These are phyloP conservation scores for Allygus modestus DNA, from an alignment of 2,888 invertebrate genomes.

Conservation along the genomic window DNA sequence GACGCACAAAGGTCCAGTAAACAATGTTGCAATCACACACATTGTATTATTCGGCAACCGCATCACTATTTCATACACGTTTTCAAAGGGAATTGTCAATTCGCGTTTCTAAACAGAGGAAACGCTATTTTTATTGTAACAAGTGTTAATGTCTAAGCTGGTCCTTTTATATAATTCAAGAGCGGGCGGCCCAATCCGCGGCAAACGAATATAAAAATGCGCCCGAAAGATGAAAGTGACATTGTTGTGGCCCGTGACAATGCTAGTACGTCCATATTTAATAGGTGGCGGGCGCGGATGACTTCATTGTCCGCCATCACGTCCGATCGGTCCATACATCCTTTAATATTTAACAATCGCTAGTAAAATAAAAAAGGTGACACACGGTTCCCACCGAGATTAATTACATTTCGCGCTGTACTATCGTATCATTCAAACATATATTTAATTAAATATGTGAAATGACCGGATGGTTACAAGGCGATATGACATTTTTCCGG, in stretches of 20 bases:
- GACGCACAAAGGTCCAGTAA: conserved; percentile 37
- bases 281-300: conserved; percentile 18
- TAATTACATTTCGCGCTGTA: too few species aligned
- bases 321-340: background rate
- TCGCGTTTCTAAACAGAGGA: conserved; percentile 36
- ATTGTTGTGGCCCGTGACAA: conserved; percentile 22
- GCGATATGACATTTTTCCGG: too few species aligned
- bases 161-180: conserved; percentile 56
- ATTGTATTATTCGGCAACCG: conserved; percentile 51
- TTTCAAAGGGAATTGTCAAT: conserved; percentile 53
- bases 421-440: too few species aligned
- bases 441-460: too few species aligned
- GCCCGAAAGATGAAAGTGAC: conserved; percentile 52
- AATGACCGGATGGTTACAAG: too few species aligned
- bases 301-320: background rate
- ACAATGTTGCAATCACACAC: conserved; percentile 48
- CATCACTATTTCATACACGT: conserved; percentile 48
- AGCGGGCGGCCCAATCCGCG: conserved; percentile 37
- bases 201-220: conserved; percentile 51
- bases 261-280: conserved; percentile 50
- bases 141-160: conserved; percentile 57
- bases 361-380: too few species aligned
- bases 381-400: too few species aligned
- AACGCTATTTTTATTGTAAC: conserved; percentile 42
- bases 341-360: background rate